Percentiles rank a stretch among this genome's conserved stretches.
Evolutionary conservation across 2,113 vertebrate genomes (phyloP).

Genomic region (Percina caprodes): DNA sequence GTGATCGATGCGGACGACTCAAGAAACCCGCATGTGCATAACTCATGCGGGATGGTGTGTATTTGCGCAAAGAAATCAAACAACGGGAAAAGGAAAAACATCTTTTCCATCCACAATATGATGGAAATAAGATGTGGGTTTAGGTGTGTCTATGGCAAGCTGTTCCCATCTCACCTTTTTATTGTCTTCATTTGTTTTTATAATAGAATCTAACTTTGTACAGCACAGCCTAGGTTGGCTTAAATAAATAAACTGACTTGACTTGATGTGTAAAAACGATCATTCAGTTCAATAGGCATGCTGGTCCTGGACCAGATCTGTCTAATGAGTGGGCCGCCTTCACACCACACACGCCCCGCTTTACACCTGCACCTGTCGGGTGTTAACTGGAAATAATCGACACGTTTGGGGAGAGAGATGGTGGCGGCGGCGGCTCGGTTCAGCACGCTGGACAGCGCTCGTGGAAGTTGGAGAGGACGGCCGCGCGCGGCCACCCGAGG

Average conservation of each 20-base stretch:
- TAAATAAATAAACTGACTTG: too few relatives aligned
- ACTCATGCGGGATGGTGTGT: slow-evolving; percentile 12
- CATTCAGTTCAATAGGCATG: slow-evolving; percentile 2
- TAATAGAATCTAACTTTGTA: too few relatives aligned
- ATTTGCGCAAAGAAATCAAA: neutral
- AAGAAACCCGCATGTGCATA: slow-evolving; percentile 36
- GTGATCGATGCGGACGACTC: slow-evolving; percentile 24
- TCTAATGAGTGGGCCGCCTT: slow-evolving; percentile 26
- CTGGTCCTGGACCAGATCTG: slow-evolving; percentile 3
- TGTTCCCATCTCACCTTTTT: neutral
- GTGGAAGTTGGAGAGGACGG: slow-evolving; percentile 53
- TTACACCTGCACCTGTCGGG: neutral
- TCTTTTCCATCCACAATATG: neutral
- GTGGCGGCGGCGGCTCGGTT: slow-evolving; percentile 52
- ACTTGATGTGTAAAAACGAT: slow-evolving; percentile 5
- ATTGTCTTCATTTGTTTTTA: too few relatives aligned
- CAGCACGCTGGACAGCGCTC: slow-evolving; percentile 90
- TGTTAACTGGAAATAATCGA: slow-evolving; percentile 23
- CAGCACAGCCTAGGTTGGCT: too few relatives aligned
- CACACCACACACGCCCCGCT: slow-evolving; percentile 9
- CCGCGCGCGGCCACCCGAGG: slow-evolving; percentile 42
- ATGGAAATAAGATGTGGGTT: neutral
- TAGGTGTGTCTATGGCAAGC: neutral
- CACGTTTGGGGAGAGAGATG: slow-evolving; percentile 29
- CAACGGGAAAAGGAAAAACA: neutral